These are phyloP conservation scores for Pantherophis vulpinus DNA, from an alignment of 2,797 vertebrate genomes.

Conservation along the genomic window DNA sequence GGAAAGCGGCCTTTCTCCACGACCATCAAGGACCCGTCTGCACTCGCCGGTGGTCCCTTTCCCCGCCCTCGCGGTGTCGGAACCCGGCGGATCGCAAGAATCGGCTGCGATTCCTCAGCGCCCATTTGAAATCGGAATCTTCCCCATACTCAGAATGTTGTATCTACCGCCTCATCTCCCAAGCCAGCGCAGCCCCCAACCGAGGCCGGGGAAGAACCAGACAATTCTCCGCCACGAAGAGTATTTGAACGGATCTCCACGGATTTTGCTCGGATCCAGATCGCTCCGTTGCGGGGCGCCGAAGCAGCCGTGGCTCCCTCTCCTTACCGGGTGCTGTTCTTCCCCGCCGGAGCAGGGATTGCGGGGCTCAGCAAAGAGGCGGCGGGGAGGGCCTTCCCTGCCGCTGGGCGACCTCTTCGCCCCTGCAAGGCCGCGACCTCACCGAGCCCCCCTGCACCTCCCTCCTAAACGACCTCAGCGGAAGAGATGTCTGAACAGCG, in stretches of 20 bases:
- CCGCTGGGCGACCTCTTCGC: not conserved
- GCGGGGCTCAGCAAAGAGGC: not conserved
- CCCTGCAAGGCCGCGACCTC: not conserved
- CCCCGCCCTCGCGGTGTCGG: not conserved
- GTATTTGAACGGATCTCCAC: not conserved
- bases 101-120: not conserved
- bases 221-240: not conserved
- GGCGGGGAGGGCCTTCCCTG: not conserved
- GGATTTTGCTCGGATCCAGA: not conserved
- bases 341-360: not conserved
- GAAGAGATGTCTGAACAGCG: not conserved
- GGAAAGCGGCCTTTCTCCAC: not conserved
- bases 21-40: not conserved
- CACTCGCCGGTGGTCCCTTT: not conserved
- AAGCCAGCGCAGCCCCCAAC: not conserved
- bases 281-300: not conserved
- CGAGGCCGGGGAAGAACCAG: not conserved
- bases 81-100: not conserved
- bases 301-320: not conserved
- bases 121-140: not conserved
- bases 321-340: not conserved
- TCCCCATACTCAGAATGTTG: not conserved
- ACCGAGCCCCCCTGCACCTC: not conserved
- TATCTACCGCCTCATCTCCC: too few relatives aligned
- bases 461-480: accelerated